These are phyloP conservation scores for Australoheros scitulus DNA, from an alignment of 2,113 vertebrate species.

Conservation along the genomic window DNA sequence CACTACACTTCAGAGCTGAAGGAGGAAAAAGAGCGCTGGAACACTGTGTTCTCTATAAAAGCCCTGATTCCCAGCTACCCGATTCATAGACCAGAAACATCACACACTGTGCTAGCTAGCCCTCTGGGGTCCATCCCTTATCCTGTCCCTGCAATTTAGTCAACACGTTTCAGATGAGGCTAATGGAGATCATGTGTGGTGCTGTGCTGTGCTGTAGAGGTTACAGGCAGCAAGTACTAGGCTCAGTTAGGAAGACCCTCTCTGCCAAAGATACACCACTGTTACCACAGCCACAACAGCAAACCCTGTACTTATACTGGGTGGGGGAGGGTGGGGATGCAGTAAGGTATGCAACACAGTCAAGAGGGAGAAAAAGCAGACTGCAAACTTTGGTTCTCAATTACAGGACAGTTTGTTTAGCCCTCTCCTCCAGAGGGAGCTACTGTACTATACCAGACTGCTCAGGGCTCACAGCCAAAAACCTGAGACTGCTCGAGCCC, in stretches of 20 bases:
- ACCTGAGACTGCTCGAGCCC: conserved; percentile 68
- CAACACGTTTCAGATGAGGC: conserved; percentile 78
- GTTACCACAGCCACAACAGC: conserved; percentile 70
- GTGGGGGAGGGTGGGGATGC: conserved; percentile 61
- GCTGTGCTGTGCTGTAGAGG: conserved; percentile 64
- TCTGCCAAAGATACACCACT: conserved; percentile 69
- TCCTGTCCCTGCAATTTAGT: conserved; percentile 75
- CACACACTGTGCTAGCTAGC: conserved; percentile 67
- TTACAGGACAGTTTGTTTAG: conserved; percentile 51
- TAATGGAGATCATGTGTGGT: conserved; percentile 81
- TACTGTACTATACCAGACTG: conserved; percentile 51
- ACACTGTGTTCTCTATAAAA: conserved; percentile 78
- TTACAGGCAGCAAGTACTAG: conserved; percentile 65
- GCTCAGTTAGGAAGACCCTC: conserved; percentile 64
- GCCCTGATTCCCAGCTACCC: conserved; percentile 61
- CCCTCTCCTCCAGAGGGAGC: conserved; percentile 76
- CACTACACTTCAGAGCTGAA: conserved; percentile 34
- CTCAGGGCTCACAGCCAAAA: conserved; percentile 58
- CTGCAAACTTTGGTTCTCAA: conserved; percentile 47
- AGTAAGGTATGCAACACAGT: conserved; percentile 62
- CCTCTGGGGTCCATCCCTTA: conserved; percentile 72
- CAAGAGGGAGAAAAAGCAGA: conserved; percentile 55
- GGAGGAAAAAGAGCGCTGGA: conserved; percentile 46
- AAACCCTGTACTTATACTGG: conserved; percentile 69
- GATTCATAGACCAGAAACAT: conserved; percentile 67